phyloP scores from a whole-genome alignment of 2,888 invertebrate species.

The Anarsia innoxiella region DNA sequence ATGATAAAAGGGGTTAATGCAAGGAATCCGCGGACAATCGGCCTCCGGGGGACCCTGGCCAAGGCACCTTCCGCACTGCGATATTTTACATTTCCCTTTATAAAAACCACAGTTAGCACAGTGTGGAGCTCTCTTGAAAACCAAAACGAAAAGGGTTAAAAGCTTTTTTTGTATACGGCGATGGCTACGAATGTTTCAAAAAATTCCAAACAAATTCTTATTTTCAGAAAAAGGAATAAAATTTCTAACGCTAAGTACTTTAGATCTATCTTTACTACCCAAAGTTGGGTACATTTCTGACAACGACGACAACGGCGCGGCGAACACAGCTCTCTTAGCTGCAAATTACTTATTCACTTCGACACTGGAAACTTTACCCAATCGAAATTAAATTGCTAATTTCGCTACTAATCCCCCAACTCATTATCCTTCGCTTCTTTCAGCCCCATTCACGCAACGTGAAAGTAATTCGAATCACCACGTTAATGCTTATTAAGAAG shows the following conservation, averaged over 20 bases:
- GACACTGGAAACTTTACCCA: slow-evolving; percentile 40
- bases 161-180: no score
- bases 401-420: slow-evolving; percentile 48
- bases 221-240: no score
- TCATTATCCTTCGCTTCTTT: slow-evolving; percentile 45
- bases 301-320: slow-evolving; percentile 35
- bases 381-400: slow-evolving; percentile 62
- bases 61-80: slow-evolving; percentile 30
- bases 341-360: slow-evolving; percentile 48
- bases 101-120: slow-evolving; percentile 4
- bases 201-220: no score
- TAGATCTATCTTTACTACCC: no score
- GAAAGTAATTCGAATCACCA: slow-evolving; percentile 14
- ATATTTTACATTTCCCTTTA: slow-evolving; percentile 32
- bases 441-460: slow-evolving; percentile 14
- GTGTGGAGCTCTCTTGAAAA: no score
- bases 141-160: no score
- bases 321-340: slow-evolving; percentile 37
- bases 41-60: slow-evolving; percentile 29
- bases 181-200: no score
- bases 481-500: slow-evolving; percentile 9
- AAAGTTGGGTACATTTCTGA: no score
- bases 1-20: slow-evolving; percentile 49
- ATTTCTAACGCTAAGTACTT: no score
- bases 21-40: slow-evolving; percentile 44